Evolutionary conservation across 1,140 invertebrate species (phyloP).

Genomic region (Sinonovacula constricta): DNA sequence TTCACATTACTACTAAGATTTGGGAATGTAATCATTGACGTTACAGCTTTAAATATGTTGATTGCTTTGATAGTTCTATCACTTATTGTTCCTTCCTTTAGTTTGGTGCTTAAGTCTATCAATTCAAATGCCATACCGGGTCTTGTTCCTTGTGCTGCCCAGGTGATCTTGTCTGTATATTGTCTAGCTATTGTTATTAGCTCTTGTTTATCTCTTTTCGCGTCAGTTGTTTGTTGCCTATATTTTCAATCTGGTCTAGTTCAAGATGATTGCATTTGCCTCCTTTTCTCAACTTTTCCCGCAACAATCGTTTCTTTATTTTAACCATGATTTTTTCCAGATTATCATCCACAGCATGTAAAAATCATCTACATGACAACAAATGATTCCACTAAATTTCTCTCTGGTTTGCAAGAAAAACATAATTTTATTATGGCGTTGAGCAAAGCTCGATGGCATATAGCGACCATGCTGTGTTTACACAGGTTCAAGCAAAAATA

Average conservation of each 20-base stretch:
- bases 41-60: slow-evolving; percentile 33
- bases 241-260: slow-evolving; percentile 25
- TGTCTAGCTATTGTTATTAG: slow-evolving; percentile 25
- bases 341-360: slow-evolving; percentile 29
- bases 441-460: too few relatives aligned
- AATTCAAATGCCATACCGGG: slow-evolving; percentile 38
- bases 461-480: too few relatives aligned
- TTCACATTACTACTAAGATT: slow-evolving; percentile 5
- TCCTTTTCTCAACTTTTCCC: slow-evolving; percentile 50
- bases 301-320: slow-evolving; percentile 47
- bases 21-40: slow-evolving; percentile 11
- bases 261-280: slow-evolving; percentile 37
- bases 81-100: slow-evolving; percentile 21
- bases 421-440: too few relatives aligned
- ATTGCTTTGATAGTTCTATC: slow-evolving; percentile 32
- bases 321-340: slow-evolving; percentile 33
- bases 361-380: slow-evolving; percentile 48
- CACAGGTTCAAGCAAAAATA: too few relatives aligned
- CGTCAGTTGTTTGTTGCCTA: neutral
- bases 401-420: slow-evolving; percentile 10
- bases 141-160: slow-evolving; percentile 38
- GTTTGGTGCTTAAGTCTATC: slow-evolving; percentile 32
- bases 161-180: slow-evolving; percentile 32
- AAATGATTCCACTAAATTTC: slow-evolving; percentile 20
- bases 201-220: neutral